Base-by-base conservation (phyloP, 2,888 invertebrate genomes). In the Brachynemurus nebulosus region DNA sequence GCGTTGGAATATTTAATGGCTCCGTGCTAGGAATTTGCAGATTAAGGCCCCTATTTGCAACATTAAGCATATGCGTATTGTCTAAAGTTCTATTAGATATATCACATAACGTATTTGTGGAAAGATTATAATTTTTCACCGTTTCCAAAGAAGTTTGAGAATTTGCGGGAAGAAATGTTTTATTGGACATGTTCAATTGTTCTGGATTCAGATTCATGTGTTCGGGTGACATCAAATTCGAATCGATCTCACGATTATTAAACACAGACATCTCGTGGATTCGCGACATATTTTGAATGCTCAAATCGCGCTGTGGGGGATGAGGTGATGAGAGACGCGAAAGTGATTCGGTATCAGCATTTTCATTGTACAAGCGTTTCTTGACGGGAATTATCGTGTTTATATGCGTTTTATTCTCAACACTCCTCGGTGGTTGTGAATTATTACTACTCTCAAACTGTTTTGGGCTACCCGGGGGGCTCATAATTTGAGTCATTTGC, bases 321-420 rank as follows among this genome's bases (percentile, higher is more conserved):
- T 23, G 36, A 21, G 21, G 21, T 7, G 41, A 9, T 37, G 39
- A 16, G 18, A 18, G 21, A 38, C 25, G 12, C 43, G 43, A 3
- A 34, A 21, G 4, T 41, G 44, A 12, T 46, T 41, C 42, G 34
- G 14, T 16, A 42, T 44, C 47, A 42, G 39, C n/a, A 44, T 18
- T 55, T 53, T 76, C 76, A 56, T 67, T 74, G 51, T 76, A 78
- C 25, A 67, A 69, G 33, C 78, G 65, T 56, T 78, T 78, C 56
- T 78, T 78, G 27, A 78, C 76, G 8, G 78, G 78, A 54, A 74
- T 78, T 19, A 71, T 60, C 14, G 70, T 55, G 35, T 63, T 53
- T 57, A 21, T 16, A n/a, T 40, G 40, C 9, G 42, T 21, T 47
- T 50, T 40, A 18, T 34, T 37, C 36, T 44, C 40, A 17, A 27